Conservation (phyloP, 2,797 vertebrate species). For the Sparidentex hasta region DNA sequence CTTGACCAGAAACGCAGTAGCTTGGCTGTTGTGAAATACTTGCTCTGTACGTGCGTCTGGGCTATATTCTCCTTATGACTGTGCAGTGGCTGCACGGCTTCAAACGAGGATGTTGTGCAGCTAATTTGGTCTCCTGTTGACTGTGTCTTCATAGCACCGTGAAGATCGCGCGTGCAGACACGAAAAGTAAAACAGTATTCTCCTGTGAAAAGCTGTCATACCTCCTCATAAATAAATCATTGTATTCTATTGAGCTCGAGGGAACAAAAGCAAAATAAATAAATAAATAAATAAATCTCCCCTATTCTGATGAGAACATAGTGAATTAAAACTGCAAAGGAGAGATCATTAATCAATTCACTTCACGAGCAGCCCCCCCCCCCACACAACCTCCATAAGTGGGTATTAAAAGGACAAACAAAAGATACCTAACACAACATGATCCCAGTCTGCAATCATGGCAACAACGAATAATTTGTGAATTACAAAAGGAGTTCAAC, state of each 20-base stretch:
- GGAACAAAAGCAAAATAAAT: slow-evolving; percentile 3
- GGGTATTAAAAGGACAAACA: slow-evolving; percentile 31
- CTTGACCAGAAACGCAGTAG: slow-evolving; percentile 28
- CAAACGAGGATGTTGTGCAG: slow-evolving; percentile 18
- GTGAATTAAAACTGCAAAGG: slow-evolving; percentile 37
- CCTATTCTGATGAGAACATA: slow-evolving; percentile 11
- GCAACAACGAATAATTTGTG: not conserved
- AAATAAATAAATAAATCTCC: not conserved
- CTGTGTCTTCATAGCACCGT: slow-evolving; percentile 15
- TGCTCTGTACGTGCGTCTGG: slow-evolving; percentile 12
- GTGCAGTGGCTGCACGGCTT: slow-evolving; percentile 5
- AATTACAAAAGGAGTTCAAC: slow-evolving; percentile 1
- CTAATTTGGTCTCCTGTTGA: slow-evolving; percentile 50
- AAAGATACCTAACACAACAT: slow-evolving; percentile 17
- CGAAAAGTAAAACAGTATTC: not conserved
- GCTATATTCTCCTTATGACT: slow-evolving; percentile 54
- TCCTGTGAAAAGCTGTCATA: slow-evolving; percentile 25
- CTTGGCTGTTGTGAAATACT: slow-evolving; percentile 42
- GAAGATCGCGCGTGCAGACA: not conserved
- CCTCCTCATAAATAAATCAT: slow-evolving; percentile 33
- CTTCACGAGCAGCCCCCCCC: not conserved
- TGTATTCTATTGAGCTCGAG: not conserved
- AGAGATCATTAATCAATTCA: slow-evolving; percentile 27
- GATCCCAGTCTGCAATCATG: not conserved
- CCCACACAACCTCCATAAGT: not conserved